Percentiles rank a stretch among this genome's conserved stretches.
Conservation (phyloP, 2,113 vertebrate species). For the Engraulis encrasicolus region DNA sequence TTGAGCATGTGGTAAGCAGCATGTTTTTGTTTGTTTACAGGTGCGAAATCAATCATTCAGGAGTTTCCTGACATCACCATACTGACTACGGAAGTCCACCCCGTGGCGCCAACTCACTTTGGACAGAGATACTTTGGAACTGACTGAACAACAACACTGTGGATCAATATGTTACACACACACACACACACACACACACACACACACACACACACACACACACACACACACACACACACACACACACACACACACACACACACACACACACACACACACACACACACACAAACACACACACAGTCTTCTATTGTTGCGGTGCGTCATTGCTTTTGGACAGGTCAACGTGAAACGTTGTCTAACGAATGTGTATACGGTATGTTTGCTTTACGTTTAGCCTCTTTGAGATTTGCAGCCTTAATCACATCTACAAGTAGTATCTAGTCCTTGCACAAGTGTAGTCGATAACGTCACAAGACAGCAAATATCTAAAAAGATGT, state of each 20-base stretch:
- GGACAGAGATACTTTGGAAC: constrained; percentile 92
- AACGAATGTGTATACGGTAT: no score
- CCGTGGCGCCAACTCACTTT: constrained; percentile 87
- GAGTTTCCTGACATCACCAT: constrained; percentile 92
- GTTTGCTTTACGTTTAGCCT: constrained; percentile 1
- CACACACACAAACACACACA: background rate
- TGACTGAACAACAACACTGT: constrained; percentile 73
- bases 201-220: background rate
- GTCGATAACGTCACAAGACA: background rate
- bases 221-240: background rate
- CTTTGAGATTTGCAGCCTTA: background rate
- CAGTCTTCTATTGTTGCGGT: background rate
- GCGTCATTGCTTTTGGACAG: constrained; percentile 12
- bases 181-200: background rate
- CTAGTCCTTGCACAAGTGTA: background rate
- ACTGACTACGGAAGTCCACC: constrained; percentile 88
- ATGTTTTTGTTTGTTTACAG: constrained; percentile 59
- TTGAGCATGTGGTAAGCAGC: background rate
- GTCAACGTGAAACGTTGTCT: background rate
- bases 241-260: background rate
- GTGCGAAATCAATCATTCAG: constrained; percentile 88
- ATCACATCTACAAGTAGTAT: no score
- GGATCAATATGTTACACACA: background rate
- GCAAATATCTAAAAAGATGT: background rate
- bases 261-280: background rate